A percentile compares a stretch with the other conserved stretches of the same genome.
Conservation (phyloP, 1,140 invertebrate species). For the Drosophila saltans region DNA sequence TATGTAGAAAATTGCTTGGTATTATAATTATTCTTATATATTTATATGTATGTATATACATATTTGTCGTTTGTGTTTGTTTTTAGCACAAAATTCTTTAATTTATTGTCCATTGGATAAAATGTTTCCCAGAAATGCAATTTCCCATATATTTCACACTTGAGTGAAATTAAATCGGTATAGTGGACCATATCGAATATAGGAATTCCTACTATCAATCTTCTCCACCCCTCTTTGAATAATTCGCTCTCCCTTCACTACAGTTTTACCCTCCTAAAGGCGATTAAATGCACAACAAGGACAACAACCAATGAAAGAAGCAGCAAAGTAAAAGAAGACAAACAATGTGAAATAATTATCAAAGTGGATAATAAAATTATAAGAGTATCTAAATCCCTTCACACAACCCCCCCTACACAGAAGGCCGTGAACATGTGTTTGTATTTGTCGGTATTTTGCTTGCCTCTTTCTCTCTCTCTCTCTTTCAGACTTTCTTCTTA, state of each 20-base stretch:
- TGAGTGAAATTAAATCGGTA: conserved; percentile 7
- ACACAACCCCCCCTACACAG: conserved; percentile 7
- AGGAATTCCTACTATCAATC: neutral
- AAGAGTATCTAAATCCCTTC: conserved; percentile 24
- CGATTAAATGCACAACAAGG: conserved; percentile 18
- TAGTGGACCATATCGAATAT: neutral
- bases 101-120: neutral
- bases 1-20: too few species aligned
- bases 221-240: neutral
- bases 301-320: neutral
- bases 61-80: too few species aligned
- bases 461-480: conserved; percentile 1
- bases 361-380: conserved; percentile 30
- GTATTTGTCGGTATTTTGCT: too few species aligned
- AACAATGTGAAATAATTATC: conserved; percentile 28
- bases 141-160: conserved; percentile 8
- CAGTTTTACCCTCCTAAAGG: neutral
- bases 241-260: neutral
- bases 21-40: too few species aligned
- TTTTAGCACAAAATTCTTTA: neutral
- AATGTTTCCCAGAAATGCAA: neutral
- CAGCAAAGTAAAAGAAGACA: neutral
- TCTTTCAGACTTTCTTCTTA: neutral
- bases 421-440: neutral
- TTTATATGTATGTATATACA: too few species aligned